Percentiles rank a stretch among this genome's conserved stretches.
phyloP scores from a whole-genome alignment of 2,888 invertebrate species.

The Heliothis peltigera region DNA sequence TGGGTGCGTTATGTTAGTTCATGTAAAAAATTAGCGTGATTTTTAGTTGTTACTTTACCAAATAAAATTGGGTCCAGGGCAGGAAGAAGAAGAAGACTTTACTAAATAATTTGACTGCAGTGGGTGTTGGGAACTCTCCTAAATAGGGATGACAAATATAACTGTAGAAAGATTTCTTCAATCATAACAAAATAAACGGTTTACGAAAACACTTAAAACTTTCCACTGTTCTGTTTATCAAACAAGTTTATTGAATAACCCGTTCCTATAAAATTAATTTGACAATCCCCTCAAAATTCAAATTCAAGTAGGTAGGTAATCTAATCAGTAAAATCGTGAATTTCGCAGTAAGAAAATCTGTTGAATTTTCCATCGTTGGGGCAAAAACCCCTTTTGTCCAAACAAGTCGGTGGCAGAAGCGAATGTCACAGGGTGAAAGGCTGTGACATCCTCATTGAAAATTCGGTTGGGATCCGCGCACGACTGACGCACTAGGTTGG shows the following conservation, averaged over 20 bases:
- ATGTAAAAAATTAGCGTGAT: not conserved
- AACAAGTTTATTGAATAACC: conserved; percentile 47
- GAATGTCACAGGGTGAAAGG: conserved; percentile 83
- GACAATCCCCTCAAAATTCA: conserved; percentile 71
- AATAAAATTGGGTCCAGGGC: too few relatives aligned
- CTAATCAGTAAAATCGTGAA: conserved; percentile 80
- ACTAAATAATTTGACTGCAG: too few relatives aligned
- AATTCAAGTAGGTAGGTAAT: conserved; percentile 72
- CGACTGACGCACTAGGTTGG: conserved; percentile 64
- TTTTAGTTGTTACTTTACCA: not conserved
- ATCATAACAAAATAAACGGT: conserved; percentile 11
- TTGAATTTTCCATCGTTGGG: conserved; percentile 67
- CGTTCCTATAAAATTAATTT: conserved; percentile 62
- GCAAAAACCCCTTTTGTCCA: conserved; percentile 87
- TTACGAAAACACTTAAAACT: conserved; percentile 21
- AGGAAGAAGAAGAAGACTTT: too few relatives aligned
- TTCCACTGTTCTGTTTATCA: conserved; percentile 41
- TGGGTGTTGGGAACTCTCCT: too few relatives aligned
- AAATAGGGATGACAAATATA: not conserved
- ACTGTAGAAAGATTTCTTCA: not conserved
- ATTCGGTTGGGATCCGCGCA: conserved; percentile 75
- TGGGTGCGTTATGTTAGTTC: not conserved
- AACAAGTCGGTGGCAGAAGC: conserved; percentile 81
- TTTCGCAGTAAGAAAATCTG: conserved; percentile 70
- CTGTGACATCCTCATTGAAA: conserved; percentile 83